These are phyloP conservation scores for Microctenopoma steveboyesi DNA, from an alignment of 2,797 vertebrate genomes.

Conservation along the genomic window DNA sequence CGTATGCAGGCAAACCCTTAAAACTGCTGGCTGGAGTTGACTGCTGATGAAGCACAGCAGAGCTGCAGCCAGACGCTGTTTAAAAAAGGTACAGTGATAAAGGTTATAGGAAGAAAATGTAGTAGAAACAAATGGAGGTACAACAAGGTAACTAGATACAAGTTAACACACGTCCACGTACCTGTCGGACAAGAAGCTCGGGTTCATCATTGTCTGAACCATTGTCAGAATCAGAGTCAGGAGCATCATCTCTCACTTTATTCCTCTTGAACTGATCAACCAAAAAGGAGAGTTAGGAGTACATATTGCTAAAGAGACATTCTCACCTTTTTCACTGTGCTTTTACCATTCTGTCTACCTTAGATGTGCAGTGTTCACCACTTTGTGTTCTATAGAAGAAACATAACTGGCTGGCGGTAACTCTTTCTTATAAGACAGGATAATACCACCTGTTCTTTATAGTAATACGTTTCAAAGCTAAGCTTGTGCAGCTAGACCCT, in stretches of 20 bases:
- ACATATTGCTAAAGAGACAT: background rate
- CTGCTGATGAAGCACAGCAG: slow-evolving; percentile 71
- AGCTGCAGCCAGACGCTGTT: slow-evolving; percentile 73
- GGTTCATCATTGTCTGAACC: slow-evolving; percentile 62
- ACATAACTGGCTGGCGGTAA: too few species aligned
- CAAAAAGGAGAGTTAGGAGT: background rate
- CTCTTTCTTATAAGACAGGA: too few species aligned
- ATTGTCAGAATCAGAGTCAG: slow-evolving; percentile 68
- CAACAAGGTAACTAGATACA: too few species aligned
- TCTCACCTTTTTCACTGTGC: too few species aligned
- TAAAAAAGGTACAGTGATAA: background rate
- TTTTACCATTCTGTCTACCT: too few species aligned
- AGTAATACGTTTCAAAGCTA: too few species aligned
- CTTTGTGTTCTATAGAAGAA: too few species aligned
- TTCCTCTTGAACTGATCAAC: slow-evolving; percentile 73
- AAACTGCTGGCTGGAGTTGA: slow-evolving; percentile 71
- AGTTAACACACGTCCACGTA: slow-evolving; percentile 30
- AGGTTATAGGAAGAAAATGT: background rate
- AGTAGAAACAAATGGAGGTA: too few species aligned
- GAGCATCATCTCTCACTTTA: slow-evolving; percentile 69
- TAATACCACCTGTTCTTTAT: too few species aligned
- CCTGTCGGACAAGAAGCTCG: slow-evolving; percentile 76
- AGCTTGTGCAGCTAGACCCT: too few species aligned
- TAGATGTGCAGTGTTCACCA: too few species aligned
- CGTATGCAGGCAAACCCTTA: slow-evolving; percentile 70